Base-by-base conservation (phyloP, 2,113 vertebrate genomes). In the Coreoperca whiteheadi region DNA sequence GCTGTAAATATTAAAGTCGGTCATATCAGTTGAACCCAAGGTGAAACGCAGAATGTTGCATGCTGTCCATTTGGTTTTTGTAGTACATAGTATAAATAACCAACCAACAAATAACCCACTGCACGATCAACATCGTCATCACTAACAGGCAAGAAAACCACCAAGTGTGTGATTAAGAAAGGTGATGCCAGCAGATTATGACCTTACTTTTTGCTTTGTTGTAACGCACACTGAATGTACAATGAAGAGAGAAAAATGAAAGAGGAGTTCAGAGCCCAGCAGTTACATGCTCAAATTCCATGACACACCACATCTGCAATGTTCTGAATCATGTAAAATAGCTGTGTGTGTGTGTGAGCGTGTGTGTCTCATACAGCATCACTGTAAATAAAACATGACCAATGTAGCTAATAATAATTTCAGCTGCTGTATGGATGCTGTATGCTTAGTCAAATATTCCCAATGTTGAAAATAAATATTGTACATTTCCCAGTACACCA, bases 241-340 rank as follows among this genome's bases (percentile, higher is more conserved):
- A 20, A 43, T 43, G 48, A 71, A 59, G 18, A 54, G 9, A 54
- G 48, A 59, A 69, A 63, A 64, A 12, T 32, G 28, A 59, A 61
- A 6, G 15, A 39, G 12, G 18, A 48, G 43, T 41, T 15, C 30
- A 51, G 32, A 72, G 8, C 8, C 32, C 68, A 30, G 56, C 20
- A 61, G 63, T 48, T 74, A 51, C 59, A 16, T 67, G 56, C 43
- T 61, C 59, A 48, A 46, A 59, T 67, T 51, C 54, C 20, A 56
- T 64, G 48, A 73, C 69, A 64, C 30, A 23, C 37, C 63, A 60
- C 74, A 92, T 80, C 78, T 88, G 85, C 65, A 87, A 25, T 16
- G 59, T 37, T 63, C 72, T 87, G 79, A 84, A 80, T 82, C 65
- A 83, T 88, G 74, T 77, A 79, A 82, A 51, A 82, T 34, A 28